phyloP scores from a whole-genome alignment of 2,888 invertebrate genomes.

The Physocephala rufipes region DNA sequence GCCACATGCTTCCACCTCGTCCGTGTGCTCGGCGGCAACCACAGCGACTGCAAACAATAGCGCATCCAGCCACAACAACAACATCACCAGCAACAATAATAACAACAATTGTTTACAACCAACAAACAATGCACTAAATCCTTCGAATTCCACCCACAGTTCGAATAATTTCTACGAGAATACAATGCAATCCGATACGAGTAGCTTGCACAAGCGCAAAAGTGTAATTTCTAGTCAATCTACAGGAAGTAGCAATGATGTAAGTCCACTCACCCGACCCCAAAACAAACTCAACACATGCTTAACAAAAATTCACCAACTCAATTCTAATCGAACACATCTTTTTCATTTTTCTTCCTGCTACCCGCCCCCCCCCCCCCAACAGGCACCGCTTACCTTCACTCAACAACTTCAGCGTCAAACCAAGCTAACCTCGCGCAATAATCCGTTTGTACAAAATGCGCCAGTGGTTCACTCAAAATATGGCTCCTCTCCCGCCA shows the following conservation, averaged over 20 bases:
- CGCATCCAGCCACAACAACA: constrained; percentile 42
- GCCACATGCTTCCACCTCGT: constrained; percentile 56
- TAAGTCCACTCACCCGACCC: constrained; percentile 45
- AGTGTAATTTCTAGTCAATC: constrained; percentile 67
- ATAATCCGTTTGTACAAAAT: constrained; percentile 61
- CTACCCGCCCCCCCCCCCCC: constrained; percentile 35
- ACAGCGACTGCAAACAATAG: constrained; percentile 57
- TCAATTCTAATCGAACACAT: not conserved
- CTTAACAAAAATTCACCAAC: too few species aligned
- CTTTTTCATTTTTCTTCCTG: not conserved
- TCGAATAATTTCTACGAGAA: constrained; percentile 67
- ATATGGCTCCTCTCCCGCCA: constrained; percentile 53
- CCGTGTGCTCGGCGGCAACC: constrained; percentile 60
- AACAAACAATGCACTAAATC: constrained; percentile 56
- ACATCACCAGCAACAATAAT: constrained; percentile 48
- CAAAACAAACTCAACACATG: too few species aligned
- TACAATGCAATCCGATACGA: constrained; percentile 66
- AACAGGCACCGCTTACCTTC: constrained; percentile 79
- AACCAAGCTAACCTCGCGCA: constrained; percentile 63
- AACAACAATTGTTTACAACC: constrained; percentile 50
- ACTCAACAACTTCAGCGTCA: constrained; percentile 86
- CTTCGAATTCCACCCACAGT: constrained; percentile 66
- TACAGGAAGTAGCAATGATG: constrained; percentile 67
- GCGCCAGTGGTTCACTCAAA: constrained; percentile 60
- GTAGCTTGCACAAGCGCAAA: constrained; percentile 66